Percentiles rank a stretch among this genome's conserved stretches.
These are phyloP conservation scores for Morinoia aosen DNA, from an alignment of 2,888 invertebrate genomes.

Conservation along the genomic window DNA sequence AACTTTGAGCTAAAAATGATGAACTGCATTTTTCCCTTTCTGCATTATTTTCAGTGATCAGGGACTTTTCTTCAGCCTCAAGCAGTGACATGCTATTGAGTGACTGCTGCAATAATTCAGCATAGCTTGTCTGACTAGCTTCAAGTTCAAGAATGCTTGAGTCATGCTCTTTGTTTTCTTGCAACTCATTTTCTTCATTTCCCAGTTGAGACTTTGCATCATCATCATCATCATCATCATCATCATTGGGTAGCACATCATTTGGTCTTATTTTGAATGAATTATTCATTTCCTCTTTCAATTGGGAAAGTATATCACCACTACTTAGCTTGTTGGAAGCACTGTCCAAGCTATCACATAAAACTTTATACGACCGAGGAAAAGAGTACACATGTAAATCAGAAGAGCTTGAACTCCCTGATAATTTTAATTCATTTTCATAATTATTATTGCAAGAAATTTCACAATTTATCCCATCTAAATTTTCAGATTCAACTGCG, in stretches of 20 bases:
- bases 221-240: neutral
- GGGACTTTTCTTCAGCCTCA: neutral
- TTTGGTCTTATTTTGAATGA: neutral
- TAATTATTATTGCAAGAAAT: neutral
- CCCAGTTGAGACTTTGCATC: neutral
- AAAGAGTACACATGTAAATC: neutral
- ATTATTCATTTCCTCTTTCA: neutral
- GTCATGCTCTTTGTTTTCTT: neutral
- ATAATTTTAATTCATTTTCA: neutral
- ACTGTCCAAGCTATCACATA: neutral
- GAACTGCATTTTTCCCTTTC: neutral
- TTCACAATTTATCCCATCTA: neutral
- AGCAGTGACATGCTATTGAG: neutral
- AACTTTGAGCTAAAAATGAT: too few relatives aligned
- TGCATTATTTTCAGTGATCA: neutral
- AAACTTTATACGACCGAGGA: neutral
- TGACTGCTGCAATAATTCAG: conserved; percentile 5
- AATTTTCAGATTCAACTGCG: neutral
- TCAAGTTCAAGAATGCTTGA: neutral
- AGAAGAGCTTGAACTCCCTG: neutral
- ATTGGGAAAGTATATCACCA: neutral
- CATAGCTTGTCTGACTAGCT: neutral
- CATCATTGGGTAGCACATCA: neutral
- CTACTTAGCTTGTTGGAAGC: neutral
- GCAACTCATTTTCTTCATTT: neutral